phyloP scores from a whole-genome alignment of 37 sponge, comb jelly and placozoan species.

The Bolinopsis microptera region DNA sequence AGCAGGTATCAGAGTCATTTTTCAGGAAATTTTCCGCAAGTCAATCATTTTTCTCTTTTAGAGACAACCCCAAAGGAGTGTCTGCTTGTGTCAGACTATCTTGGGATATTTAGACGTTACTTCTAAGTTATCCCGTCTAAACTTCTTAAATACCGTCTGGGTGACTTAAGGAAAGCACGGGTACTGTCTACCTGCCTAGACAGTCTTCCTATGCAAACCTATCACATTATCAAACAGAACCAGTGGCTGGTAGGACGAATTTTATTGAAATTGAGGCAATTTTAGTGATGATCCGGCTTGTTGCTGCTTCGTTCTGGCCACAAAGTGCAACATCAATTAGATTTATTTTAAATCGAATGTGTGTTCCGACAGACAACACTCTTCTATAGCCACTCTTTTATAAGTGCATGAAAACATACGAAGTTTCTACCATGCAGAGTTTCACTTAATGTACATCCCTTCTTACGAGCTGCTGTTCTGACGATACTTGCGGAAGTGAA shows the following conservation, averaged over 20 bases:
- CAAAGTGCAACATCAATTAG: neutral
- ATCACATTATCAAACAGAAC: neutral
- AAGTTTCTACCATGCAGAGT: too few species aligned
- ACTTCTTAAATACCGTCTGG: neutral
- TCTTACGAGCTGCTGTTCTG: too few species aligned
- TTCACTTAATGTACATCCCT: too few species aligned
- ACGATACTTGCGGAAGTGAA: neutral
- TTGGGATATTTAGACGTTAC: neutral
- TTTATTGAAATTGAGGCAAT: neutral
- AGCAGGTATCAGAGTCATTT: too few species aligned
- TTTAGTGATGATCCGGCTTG: neutral
- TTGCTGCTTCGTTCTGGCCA: too few species aligned
- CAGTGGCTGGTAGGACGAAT: neutral
- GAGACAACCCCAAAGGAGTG: neutral
- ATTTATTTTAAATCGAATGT: neutral
- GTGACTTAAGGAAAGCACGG: neutral
- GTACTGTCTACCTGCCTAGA: neutral
- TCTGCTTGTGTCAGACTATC: neutral
- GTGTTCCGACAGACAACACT: neutral
- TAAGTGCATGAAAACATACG: too few species aligned
- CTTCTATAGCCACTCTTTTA: too few species aligned
- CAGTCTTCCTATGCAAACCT: neutral
- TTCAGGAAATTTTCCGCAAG: neutral
- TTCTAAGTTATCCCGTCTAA: neutral
- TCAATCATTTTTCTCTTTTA: neutral